phyloP scores from a whole-genome alignment of 2,113 vertebrate species.

The Cnemophilus loriae region DNA sequence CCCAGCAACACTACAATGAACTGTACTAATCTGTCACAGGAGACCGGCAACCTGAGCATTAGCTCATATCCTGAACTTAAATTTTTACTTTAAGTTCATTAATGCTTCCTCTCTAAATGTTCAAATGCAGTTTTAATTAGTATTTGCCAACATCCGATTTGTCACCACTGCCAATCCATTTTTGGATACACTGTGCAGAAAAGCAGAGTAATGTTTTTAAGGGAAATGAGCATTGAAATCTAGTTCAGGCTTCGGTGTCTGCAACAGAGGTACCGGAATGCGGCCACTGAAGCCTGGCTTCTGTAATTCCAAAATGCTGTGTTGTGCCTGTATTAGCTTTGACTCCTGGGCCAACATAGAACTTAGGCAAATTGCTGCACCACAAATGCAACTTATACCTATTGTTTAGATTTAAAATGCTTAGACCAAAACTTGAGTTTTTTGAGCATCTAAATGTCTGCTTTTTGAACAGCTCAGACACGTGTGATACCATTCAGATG shows the following conservation, averaged over 20 bases:
- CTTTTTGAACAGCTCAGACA: not conserved
- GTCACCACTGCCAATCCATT: not conserved
- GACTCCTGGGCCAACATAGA: not conserved
- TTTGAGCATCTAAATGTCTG: not conserved
- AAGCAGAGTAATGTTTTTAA: not conserved
- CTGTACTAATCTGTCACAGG: not conserved
- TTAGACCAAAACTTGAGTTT: not conserved
- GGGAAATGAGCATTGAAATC: not conserved
- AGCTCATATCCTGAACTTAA: not conserved
- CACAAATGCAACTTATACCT: not conserved
- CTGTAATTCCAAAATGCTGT: not conserved
- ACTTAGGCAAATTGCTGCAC: not conserved
- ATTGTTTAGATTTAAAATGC: not conserved
- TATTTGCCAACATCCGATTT: not conserved
- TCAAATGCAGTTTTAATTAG: not conserved
- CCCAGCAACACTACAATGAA: not conserved
- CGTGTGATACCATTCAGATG: not conserved
- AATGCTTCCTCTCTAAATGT: not conserved
- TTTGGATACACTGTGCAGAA: not conserved
- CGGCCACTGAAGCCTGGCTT: not conserved
- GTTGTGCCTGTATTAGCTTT: not conserved
- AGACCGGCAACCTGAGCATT: not conserved
- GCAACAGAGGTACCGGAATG: not conserved
- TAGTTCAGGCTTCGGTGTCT: not conserved
- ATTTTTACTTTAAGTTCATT: not conserved